Conservation (phyloP, 2,888 invertebrate species). For the Phyto melanocephala region DNA sequence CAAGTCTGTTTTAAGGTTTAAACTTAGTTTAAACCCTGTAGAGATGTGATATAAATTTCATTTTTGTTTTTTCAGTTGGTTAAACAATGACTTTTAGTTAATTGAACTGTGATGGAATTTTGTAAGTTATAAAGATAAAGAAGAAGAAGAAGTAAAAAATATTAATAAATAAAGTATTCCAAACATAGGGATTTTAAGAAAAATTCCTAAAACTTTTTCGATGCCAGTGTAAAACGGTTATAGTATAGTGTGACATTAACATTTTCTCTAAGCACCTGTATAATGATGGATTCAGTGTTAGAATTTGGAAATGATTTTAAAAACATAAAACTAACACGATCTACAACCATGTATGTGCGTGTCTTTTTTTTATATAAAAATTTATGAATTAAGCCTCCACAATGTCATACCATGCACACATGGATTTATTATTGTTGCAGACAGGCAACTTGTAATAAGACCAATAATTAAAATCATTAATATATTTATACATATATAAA, state of each 20-base stretch:
- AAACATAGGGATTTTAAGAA: slow-evolving; percentile 16
- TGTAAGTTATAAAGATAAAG: slow-evolving; percentile 9
- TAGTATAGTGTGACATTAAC: slow-evolving; percentile 11
- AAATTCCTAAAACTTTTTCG: slow-evolving; percentile 16
- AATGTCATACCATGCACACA: slow-evolving; percentile 12
- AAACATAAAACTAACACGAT: slow-evolving; percentile 6
- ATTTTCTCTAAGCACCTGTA: too few species aligned
- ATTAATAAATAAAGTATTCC: not conserved
- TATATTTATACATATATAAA: not conserved
- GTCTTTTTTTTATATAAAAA: slow-evolving; percentile 22
- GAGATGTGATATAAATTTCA: slow-evolving; percentile 10
- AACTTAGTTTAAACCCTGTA: not conserved
- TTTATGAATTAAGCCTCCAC: slow-evolving; percentile 28
- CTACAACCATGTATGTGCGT: slow-evolving; percentile 17
- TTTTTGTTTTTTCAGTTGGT: too few species aligned
- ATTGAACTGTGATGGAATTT: slow-evolving; percentile 52
- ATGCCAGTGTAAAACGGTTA: slow-evolving; percentile 34
- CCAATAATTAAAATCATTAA: too few species aligned
- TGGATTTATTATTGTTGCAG: not conserved
- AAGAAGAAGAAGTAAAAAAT: too few species aligned
- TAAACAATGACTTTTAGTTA: slow-evolving; percentile 11
- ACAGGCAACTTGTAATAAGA: too few species aligned
- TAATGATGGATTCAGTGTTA: too few species aligned
- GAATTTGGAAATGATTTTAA: slow-evolving; percentile 5
- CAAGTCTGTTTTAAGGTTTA: slow-evolving; percentile 1